Base-by-base conservation (phyloP, 2,888 invertebrate species). In the Julus scandinavius region DNA sequence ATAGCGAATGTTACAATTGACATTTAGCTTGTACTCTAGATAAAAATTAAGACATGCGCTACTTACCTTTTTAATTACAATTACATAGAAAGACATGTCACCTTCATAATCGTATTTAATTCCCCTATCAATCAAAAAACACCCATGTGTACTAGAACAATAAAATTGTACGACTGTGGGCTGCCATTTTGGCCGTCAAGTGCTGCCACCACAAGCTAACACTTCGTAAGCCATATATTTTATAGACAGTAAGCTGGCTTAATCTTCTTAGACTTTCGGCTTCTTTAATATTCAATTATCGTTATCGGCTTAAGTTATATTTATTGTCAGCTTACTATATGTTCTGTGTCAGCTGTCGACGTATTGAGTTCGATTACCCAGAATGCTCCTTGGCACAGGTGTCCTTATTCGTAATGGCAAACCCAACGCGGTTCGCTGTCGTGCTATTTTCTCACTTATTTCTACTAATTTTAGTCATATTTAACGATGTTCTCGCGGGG, bases 331-430 rank as follows among this genome's bases (percentile, higher is more conserved):
- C 29, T 29, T 29, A 29, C 29, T 29, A 29, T 29, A 29, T 45
- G 45, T 7, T 7, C 1, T 0, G 5, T 45, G 45, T 45, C 45
- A 45, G 45, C 45, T 54, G 54, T 17, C 54, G 3, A 54, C 54
- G 17, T 83, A n/a, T 17, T 0, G n/a, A 20, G 40, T 84, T 84
- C 45, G 17, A 41, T 45, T 38, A 17, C 84, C 84, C 84, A 84
- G 41, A 84, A 84, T 84, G 40, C 84, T 45, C 40, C 20, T 84
- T 84, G 84, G 84, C 20, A 84, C 84, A 84, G 40, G 84, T 84
- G 84, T 40, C 84, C 45, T 84, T 84, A 84, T 63, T 63, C 63
- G 63, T 63, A 63, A 63, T 63, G 63, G 63, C 63, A 63, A 63
- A n/a, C n/a, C 4, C 63, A 41, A 84, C 45, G 40, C 41, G 84